Evolutionary conservation across 2,797 vertebrate species (phyloP).

Genomic region (Neostethus bicornis): DNA sequence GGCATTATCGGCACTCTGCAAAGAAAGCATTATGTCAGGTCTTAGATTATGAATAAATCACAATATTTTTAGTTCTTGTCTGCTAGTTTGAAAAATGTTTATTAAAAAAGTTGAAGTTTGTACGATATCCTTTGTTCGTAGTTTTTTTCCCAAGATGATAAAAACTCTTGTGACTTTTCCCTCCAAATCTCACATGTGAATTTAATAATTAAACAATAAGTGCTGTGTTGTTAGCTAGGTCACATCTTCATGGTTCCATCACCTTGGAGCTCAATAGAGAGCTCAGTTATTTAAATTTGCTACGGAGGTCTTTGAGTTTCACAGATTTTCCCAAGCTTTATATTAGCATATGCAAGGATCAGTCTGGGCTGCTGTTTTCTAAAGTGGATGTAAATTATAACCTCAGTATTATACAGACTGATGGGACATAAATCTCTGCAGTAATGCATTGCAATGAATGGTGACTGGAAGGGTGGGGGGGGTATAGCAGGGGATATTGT

Average conservation of each 20-base stretch:
- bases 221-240: slow-evolving; percentile 70
- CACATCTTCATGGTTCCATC: slow-evolving; percentile 69
- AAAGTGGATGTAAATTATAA: slow-evolving; percentile 85
- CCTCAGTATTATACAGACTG: slow-evolving; percentile 80
- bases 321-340: slow-evolving; percentile 76
- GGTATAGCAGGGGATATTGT: slow-evolving; percentile 25
- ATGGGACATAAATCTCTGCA: slow-evolving; percentile 82
- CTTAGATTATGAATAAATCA: neutral
- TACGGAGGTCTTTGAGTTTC: slow-evolving; percentile 64
- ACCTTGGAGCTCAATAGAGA: slow-evolving; percentile 71
- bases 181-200: slow-evolving; percentile 26
- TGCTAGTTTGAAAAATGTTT: neutral
- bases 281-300: slow-evolving; percentile 75
- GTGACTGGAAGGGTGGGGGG: slow-evolving; percentile 27
- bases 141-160: slow-evolving; percentile 14
- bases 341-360: slow-evolving; percentile 77
- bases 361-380: slow-evolving; percentile 75
- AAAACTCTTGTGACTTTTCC: slow-evolving; percentile 27
- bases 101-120: neutral
- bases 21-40: slow-evolving; percentile 6
- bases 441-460: slow-evolving; percentile 79
- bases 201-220: slow-evolving; percentile 65
- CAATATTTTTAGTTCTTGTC: neutral
- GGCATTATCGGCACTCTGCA: slow-evolving; percentile 36
- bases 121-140: slow-evolving; percentile 2